Conservation (phyloP, 2,797 vertebrate species). For the Sebastes umbrosus region DNA sequence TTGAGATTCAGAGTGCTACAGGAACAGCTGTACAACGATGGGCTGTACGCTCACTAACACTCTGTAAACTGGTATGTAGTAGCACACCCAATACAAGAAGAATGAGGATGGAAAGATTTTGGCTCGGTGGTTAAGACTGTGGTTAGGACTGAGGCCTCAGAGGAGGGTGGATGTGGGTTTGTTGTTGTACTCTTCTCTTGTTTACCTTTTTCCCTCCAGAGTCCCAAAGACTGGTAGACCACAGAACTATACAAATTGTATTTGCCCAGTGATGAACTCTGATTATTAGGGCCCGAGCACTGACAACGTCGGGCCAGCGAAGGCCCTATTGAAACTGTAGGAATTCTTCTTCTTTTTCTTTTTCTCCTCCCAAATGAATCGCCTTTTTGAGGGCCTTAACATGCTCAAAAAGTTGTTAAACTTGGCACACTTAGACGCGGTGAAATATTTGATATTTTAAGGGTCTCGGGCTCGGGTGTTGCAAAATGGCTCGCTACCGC, state of each 20-base stretch:
- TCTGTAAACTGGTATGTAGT: slow-evolving; percentile 88
- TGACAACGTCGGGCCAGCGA: too few relatives aligned
- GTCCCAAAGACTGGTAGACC: not conserved
- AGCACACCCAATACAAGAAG: not conserved
- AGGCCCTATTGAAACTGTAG: too few relatives aligned
- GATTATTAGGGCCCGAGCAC: too few relatives aligned
- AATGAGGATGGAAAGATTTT: not conserved
- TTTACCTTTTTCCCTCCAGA: not conserved
- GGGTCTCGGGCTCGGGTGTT: too few relatives aligned
- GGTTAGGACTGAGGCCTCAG: not conserved
- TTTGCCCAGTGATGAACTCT: not conserved
- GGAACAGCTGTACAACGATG: slow-evolving; percentile 93
- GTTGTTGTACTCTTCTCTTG: not conserved
- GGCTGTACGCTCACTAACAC: slow-evolving; percentile 88
- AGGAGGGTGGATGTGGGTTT: not conserved
- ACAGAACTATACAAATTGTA: not conserved
- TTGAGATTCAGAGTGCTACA: slow-evolving; percentile 95
- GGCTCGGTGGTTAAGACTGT: not conserved
- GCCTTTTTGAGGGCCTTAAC: too few relatives aligned
- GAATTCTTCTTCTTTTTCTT: too few relatives aligned
- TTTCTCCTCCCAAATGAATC: too few relatives aligned
- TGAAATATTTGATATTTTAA: too few relatives aligned
- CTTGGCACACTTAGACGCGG: too few relatives aligned
- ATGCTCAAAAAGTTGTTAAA: too few relatives aligned
- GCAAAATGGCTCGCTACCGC: too few relatives aligned